Evolutionary conservation across 2,888 invertebrate species (phyloP).

Genomic region (Phlogophora meticulosa): DNA sequence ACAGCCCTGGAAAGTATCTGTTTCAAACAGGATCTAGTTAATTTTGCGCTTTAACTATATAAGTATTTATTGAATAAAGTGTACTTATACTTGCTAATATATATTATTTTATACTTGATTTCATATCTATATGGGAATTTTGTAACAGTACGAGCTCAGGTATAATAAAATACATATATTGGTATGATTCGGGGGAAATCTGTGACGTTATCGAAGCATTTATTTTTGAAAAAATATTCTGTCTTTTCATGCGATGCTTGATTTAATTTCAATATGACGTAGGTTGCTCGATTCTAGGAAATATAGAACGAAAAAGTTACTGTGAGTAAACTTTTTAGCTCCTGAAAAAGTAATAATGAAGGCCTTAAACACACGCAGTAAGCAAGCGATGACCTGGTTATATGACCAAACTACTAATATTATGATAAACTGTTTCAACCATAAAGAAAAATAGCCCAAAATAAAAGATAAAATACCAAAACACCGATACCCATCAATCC

Average conservation of each 20-base stretch:
- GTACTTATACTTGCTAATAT: constrained; percentile 44
- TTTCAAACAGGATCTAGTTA: constrained; percentile 63
- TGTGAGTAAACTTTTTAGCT: neutral
- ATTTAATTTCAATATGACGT: neutral
- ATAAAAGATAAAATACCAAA: constrained; percentile 17
- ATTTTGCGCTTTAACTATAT: constrained; percentile 59
- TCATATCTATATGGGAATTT: constrained; percentile 23
- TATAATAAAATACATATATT: neutral
- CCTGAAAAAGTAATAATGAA: neutral
- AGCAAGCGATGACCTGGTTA: no score
- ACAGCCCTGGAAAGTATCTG: constrained; percentile 70
- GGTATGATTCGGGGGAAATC: neutral
- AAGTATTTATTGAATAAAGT: constrained; percentile 57
- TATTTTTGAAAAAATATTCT: neutral
- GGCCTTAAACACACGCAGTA: neutral
- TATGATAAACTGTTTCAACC: neutral
- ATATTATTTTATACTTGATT: constrained; percentile 35
- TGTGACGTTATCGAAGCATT: neutral
- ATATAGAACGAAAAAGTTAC: neutral
- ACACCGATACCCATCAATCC: constrained; percentile 41
- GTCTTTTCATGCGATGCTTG: neutral
- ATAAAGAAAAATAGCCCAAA: neutral
- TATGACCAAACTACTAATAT: no score
- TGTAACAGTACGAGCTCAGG: neutral
- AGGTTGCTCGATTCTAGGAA: neutral